These are phyloP conservation scores for Brachionus plicatilis DNA, from an alignment of 1,140 invertebrate genomes.

Conservation along the genomic window DNA sequence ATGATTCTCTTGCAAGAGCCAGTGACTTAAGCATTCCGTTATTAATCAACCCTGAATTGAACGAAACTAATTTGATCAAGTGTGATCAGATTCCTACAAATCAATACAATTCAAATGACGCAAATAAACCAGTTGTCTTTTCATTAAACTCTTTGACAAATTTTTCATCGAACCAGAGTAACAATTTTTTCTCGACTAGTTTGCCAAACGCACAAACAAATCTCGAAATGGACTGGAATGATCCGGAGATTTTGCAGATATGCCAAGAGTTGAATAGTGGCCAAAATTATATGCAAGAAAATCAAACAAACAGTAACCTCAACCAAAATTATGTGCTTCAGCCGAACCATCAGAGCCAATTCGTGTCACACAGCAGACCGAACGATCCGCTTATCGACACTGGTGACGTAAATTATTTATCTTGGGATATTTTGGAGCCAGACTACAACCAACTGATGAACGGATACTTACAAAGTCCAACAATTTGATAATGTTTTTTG, in stretches of 20 bases:
- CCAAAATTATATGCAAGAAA: background rate
- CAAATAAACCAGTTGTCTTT: background rate
- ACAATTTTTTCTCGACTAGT: background rate
- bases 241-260: background rate
- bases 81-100: background rate
- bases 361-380: background rate
- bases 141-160: background rate
- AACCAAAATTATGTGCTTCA: background rate
- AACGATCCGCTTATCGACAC: background rate
- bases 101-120: background rate
- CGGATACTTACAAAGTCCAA: background rate
- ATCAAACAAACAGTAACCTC: background rate
- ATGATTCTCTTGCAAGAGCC: background rate
- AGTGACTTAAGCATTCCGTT: background rate
- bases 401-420: background rate
- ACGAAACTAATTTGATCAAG: background rate
- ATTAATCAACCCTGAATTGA: background rate
- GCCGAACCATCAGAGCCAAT: background rate
- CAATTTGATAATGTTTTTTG: background rate
- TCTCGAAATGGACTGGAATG: conserved; percentile 19
- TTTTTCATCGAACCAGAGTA: background rate
- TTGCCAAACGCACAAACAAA: background rate
- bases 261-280: background rate
- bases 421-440: conserved; percentile 9
- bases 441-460: conserved; percentile 9